A percentile compares a stretch with the other conserved stretches of the same genome.
Conservation (phyloP, 2,888 invertebrate species). For the Calephelis perditalis region DNA sequence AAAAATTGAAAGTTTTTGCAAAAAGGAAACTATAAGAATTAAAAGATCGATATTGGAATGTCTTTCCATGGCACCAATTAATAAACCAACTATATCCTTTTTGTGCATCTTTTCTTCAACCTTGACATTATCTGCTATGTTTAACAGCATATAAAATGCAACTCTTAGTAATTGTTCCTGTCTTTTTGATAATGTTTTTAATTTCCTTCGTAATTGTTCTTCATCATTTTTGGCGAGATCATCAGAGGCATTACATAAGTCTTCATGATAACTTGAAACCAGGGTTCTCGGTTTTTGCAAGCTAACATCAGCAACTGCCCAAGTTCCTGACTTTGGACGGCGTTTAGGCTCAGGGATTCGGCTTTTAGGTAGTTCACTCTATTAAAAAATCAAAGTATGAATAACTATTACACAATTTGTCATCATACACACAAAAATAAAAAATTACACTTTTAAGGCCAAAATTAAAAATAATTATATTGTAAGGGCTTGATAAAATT, state of each 20-base stretch:
- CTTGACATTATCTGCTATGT: conserved; percentile 96
- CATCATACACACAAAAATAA: no score
- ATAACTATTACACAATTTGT: no score
- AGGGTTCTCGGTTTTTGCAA: conserved; percentile 78
- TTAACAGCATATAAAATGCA: conserved; percentile 94
- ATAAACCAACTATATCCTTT: conserved; percentile 91
- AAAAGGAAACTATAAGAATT: conserved; percentile 93
- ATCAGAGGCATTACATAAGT: conserved; percentile 73
- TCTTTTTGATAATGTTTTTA: conserved; percentile 90
- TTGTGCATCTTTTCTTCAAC: conserved; percentile 98
- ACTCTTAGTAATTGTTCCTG: conserved; percentile 95
- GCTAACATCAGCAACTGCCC: conserved; percentile 76
- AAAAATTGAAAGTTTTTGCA: conserved; percentile 96
- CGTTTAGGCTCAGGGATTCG: conserved; percentile 85
- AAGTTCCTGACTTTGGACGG: conserved; percentile 87
- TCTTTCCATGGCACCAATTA: conserved; percentile 92
- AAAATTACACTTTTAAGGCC: no score
- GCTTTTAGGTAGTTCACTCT: conserved; percentile 82
- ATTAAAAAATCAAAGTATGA: conserved; percentile 31
- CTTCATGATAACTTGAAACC: conserved; percentile 84
- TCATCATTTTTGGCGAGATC: conserved; percentile 80
- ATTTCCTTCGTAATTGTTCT: conserved; percentile 86
- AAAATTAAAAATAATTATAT: no score
- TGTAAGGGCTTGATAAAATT: no score
- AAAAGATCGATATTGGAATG: conserved; percentile 91